Conservation (phyloP, 2,888 invertebrate genomes). For the Nephrotoma appendiculata region DNA sequence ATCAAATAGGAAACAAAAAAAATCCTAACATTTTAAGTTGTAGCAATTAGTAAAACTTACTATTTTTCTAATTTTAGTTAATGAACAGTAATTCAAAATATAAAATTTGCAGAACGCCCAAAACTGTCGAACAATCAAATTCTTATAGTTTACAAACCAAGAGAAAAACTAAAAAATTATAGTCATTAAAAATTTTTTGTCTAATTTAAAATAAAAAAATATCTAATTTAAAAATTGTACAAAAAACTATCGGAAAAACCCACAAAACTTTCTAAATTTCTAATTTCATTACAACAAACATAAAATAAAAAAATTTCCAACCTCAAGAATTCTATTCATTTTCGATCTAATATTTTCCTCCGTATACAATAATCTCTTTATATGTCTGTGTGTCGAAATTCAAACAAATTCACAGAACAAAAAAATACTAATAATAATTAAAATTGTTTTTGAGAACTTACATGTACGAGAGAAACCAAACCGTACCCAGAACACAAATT, state of each 20-base stretch:
- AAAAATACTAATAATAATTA: not conserved
- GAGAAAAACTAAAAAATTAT: not conserved
- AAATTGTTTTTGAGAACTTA: not conserved
- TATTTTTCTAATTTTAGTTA: no score
- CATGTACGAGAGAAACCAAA: not conserved
- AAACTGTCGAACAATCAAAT: not conserved
- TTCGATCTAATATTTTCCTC: not conserved
- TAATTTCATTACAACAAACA: not conserved
- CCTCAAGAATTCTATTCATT: not conserved
- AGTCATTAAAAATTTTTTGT: not conserved
- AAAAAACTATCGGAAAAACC: not conserved
- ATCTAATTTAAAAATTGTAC: not conserved
- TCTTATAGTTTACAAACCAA: not conserved
- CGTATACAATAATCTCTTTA: not conserved
- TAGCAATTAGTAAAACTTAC: no score
- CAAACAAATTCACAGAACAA: not conserved
- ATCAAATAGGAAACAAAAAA: no score
- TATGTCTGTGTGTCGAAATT: not conserved
- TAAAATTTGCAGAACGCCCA: not conserved
- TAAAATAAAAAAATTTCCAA: not conserved
- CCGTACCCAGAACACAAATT: not conserved
- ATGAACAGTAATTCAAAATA: not conserved
- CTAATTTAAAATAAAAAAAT: not conserved
- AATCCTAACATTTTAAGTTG: no score
- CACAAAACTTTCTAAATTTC: not conserved